Evolutionary conservation across 2,888 invertebrate genomes (phyloP), one percentile per base, ranked within the genome.

Genomic region (Tetramorium bicarinatum): DNA sequence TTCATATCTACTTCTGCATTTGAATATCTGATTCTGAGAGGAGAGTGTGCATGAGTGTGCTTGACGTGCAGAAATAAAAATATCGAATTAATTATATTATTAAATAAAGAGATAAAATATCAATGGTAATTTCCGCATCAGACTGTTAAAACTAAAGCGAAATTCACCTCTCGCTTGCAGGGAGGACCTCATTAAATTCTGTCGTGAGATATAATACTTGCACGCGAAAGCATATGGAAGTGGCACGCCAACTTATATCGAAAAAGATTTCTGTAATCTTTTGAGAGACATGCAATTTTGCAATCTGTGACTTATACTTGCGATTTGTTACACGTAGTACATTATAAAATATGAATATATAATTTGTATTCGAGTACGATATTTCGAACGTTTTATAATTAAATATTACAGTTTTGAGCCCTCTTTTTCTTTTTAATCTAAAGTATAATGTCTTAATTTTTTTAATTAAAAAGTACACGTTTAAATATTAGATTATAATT

Each of bases 131-230:
- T 66, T 66, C 4, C 38, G 34, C 18, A 34, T 49, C 15, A 41
- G 66, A 21, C 67, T 41, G 41, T 67, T 77, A 67, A 67, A 67
- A 67, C 6, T 41, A 13, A 77, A 77, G 54, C 41, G 9, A 44
- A 69, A 67, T 54, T 41, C 15, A 54, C n/a, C 52, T 77, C 29
- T 77, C 29, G 69, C 41, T 29, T 69, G n/a, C 29, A n/a, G 29
- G 41, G 15, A 77, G 54, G 77, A 77, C 41, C 25, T 77, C 69
- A 77, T 77, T 77, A 77, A 77, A 77, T 69, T n/a, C 54, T 69
- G 54, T 54, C 54, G 41, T 69, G 29, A 69, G 29, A 69, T 69
- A 41, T 76, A 76, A 52, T n/a, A 77, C 69, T 77, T 69, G 54
- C 69, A 54, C n/a, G 77, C 54, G 44, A 77, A 41, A 77, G 21